Percentiles rank a stretch among this genome's conserved stretches.
Conservation (phyloP, 2,888 invertebrate species). For the Carcina quercana region DNA sequence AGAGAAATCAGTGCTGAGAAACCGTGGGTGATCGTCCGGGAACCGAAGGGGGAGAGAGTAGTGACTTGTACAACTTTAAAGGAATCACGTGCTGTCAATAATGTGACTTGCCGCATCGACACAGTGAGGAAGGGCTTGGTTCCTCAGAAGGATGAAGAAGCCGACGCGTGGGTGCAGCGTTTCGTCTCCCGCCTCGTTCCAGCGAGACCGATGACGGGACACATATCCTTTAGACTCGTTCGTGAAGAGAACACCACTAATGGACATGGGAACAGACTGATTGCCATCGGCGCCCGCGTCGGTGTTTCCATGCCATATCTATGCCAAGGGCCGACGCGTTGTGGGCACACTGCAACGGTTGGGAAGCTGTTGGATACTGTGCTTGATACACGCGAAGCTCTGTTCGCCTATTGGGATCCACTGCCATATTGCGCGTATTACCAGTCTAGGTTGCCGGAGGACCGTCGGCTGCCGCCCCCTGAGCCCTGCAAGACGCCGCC, state of each 20-base stretch:
- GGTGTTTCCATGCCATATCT: constrained; percentile 88
- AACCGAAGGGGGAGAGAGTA: constrained; percentile 83
- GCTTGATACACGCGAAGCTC: constrained; percentile 84
- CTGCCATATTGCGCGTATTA: constrained; percentile 90
- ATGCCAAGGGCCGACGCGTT: constrained; percentile 80
- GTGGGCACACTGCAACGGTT: constrained; percentile 77
- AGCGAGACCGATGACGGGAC: constrained; percentile 81
- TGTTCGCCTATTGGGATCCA: constrained; percentile 90
- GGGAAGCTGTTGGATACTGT: constrained; percentile 79
- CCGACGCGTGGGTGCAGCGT: constrained; percentile 81
- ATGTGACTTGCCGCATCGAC: constrained; percentile 85
- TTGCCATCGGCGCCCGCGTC: constrained; percentile 79
- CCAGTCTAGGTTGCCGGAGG: constrained; percentile 82
- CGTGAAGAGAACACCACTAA: constrained; percentile 70
- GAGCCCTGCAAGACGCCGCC: constrained; percentile 74
- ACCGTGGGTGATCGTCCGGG: constrained; percentile 87
- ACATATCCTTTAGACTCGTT: constrained; percentile 85
- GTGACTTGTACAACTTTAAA: constrained; percentile 89
- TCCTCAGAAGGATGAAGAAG: constrained; percentile 79
- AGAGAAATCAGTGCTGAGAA: constrained; percentile 82
- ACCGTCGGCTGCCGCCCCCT: constrained; percentile 58
- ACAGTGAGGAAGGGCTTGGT: constrained; percentile 78
- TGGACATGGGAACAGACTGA: constrained; percentile 49
- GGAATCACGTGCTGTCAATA: constrained; percentile 84
- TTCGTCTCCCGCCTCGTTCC: constrained; percentile 80